phyloP scores from a whole-genome alignment of 2,113 vertebrate genomes.

The Neogobius melanostomus region DNA sequence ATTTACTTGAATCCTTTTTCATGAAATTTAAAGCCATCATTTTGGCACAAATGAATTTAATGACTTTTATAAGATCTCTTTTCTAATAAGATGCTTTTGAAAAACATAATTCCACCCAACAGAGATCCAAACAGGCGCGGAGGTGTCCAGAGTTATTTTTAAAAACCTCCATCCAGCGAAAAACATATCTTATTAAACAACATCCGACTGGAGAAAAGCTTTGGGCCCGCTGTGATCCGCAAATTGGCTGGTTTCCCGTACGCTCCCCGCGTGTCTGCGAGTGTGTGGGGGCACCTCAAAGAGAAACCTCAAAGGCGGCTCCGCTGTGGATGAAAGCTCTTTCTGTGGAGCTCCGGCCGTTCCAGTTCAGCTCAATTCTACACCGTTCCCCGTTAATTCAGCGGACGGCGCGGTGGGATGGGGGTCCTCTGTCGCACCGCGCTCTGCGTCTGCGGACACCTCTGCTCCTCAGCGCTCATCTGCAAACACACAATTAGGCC shows the following conservation, averaged over 20 bases:
- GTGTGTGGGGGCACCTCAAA: not conserved
- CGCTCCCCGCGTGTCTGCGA: not conserved
- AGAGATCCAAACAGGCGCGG: too few relatives aligned
- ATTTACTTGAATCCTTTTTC: too few relatives aligned
- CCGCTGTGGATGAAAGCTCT: conserved; percentile 15
- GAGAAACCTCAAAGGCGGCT: conserved; percentile 9
- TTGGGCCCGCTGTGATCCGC: not conserved
- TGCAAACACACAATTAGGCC: too few relatives aligned
- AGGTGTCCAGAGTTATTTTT: not conserved
- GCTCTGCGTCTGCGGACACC: too few relatives aligned
- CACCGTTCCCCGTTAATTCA: conserved; percentile 42
- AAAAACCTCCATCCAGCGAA: not conserved
- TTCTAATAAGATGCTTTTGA: too few relatives aligned
- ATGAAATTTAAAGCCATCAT: too few relatives aligned
- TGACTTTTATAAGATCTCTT: too few relatives aligned
- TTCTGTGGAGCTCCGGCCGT: conserved; percentile 28
- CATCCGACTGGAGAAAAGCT: not conserved
- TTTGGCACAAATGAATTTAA: too few relatives aligned
- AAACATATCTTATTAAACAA: not conserved
- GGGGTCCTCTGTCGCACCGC: too few relatives aligned
- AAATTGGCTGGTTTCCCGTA: not conserved
- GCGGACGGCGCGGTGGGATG: too few relatives aligned
- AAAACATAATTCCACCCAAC: too few relatives aligned
- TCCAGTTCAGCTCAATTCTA: conserved; percentile 49
- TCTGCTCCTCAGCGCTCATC: too few relatives aligned